Evolutionary conservation across 2,888 invertebrate species (phyloP), one percentile per base, ranked within the genome.

Genomic region (Torymus texanus): DNA sequence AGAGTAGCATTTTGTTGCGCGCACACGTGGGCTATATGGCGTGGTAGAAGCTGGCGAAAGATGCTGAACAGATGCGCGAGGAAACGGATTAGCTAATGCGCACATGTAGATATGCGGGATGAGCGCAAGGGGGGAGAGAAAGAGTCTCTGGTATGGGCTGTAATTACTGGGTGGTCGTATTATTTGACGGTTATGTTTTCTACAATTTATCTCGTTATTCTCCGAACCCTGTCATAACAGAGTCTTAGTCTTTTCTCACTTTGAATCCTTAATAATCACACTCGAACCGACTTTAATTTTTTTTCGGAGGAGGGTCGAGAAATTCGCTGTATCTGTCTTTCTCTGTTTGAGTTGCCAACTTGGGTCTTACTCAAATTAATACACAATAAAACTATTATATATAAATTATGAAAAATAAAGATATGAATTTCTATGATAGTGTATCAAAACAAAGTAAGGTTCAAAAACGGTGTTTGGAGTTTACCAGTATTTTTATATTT

Each of bases 141-240:
- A 41, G 41, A 61, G 24, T 12, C 10, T 5, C 41, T 41, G 41
- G 41, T 41, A 41, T 5, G 10, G 53, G 11, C 58, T n/a, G 59
- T 63, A 73, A 80, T 80, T 80, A 73, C 73, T 21, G 76, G 67
- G 62, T 73, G 68, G 67, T 76, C 80, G 51, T 59, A 58, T 66
- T 75, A 79, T 76, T 75, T 67, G 62, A 72, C 59, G 56, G n/a
- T 55, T 24, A n/a, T n/a, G 12, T 72, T 72, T 58, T 63, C 63
- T 56, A 68, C 73, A 63, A 80, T 80, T 76, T 72, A 73, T 80
- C 53, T 41, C 50, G 29, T 21, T 65, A 72, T 75, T 79, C 65
- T 18, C 14, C 21, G 65, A 75, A 79, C 41, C 58, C 13, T 14
- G 50, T 61, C 66, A 21, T 53, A 66, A 73, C 56, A 56, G 56